Conservation (phyloP, 2,888 invertebrate species). For the Andrena flavipes region DNA sequence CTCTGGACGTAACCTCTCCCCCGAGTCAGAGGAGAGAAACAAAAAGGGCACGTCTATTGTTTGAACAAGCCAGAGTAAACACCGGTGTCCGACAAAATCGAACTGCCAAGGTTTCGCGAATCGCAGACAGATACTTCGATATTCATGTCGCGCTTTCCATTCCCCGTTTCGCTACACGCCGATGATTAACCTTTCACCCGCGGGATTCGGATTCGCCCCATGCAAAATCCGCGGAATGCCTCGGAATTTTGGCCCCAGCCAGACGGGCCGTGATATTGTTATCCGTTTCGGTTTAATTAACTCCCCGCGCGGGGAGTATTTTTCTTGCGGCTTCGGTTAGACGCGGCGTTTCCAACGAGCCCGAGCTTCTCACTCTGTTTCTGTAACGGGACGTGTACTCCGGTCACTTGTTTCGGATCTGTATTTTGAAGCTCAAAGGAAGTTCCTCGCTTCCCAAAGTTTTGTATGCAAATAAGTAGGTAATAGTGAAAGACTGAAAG, state of each 20-base stretch:
- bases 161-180: slow-evolving; percentile 31
- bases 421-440: no score
- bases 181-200: slow-evolving; percentile 58
- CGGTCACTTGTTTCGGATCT: background rate
- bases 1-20: slow-evolving; percentile 2
- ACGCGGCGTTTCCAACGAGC: background rate
- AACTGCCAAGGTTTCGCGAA: slow-evolving; percentile 55
- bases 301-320: slow-evolving; percentile 18
- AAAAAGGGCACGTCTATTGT: slow-evolving; percentile 62
- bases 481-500: no score
- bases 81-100: slow-evolving; percentile 61
- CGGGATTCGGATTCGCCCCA: slow-evolving; percentile 25
- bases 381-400: background rate
- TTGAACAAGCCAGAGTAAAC: slow-evolving; percentile 67
- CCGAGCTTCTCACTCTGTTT: background rate
- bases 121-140: slow-evolving; percentile 59
- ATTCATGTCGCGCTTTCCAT: slow-evolving; percentile 63
- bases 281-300: slow-evolving; percentile 44
- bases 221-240: slow-evolving; percentile 46
- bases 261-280: slow-evolving; percentile 13
- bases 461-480: no score
- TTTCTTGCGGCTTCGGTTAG: slow-evolving; percentile 5
- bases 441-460: no score
- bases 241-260: slow-evolving; percentile 30
- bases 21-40: slow-evolving; percentile 44